Base-by-base conservation (phyloP, 2,797 vertebrate species). In the Podargus strigoides region DNA sequence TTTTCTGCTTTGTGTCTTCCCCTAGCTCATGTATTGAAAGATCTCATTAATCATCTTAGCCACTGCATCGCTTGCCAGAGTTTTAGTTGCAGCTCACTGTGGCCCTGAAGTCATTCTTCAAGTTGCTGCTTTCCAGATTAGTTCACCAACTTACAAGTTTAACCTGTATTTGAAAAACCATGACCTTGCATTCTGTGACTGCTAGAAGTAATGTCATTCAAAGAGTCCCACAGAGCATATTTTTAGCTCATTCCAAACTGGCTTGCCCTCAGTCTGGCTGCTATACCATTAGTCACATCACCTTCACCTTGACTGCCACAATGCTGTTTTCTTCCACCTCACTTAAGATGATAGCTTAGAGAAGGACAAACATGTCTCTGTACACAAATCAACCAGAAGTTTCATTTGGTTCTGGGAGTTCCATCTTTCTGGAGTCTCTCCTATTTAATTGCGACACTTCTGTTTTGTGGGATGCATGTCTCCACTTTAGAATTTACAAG, bases 151-250 rank as follows among this genome's bases (percentile, higher is more conserved):
- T 64, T 86, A 52, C 59, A 63, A 91, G 66, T 90, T 80, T 92
- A 95, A 90, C 85, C 85, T 79, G 88, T 78, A 39, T 86, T 55
- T 89, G 82, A 88, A 66, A 82, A 80, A 92, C 19, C 79, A 26
- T 73, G 87, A 81, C 91, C 85, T 94, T 93, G 87, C 66, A 44
- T 93, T 93, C 91, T 91, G 59, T 78, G 53, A 37, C 62, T 93
- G 32, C 80, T 86, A 24, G 58, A 93, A 93, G 76, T 86, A 84
- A 89, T 44, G 62, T 18, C 73, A 56, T 84, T 93, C 73, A 34
- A 47, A 81, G 55, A 88, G 66, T 69, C 59, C 69, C 37, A 50
- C 0, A 12, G 37, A 90, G 47, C 23, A 17, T 88, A 52, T 91
- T 96, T 94, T 87, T 92, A 91, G 16, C 74, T 92, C n/a, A 7